Evolutionary conservation across 2,888 invertebrate genomes (phyloP), one percentile per base, ranked within the genome.

Genomic region (Agrotis ipsilon): DNA sequence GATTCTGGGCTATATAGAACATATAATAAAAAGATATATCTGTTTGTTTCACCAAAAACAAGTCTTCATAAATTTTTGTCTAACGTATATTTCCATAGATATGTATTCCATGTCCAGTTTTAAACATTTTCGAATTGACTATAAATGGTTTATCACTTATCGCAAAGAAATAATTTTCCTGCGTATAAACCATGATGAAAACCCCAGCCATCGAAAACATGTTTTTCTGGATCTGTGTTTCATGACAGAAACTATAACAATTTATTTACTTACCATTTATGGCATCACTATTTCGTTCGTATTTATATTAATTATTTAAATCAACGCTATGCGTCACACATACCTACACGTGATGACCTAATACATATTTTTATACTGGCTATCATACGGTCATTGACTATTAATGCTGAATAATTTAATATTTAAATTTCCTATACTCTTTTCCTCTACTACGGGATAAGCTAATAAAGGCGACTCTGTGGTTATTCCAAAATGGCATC

Each of bases 351-450:
- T 24, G 57, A 72, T 75, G 72, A 72, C 52, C 65, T 62, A 66
- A 72, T 54, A 63, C 49, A 49, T 78, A 63, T 63, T 54, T 75
- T 66, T 51, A 9, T 27, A 72, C 27, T 55, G 49, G 39, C 54
- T 46, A 69, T 77, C 21, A 67, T 76, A 62, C 80, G 76, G 66
- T 60, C 65, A 67, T 68, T 81, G 60, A 70, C 71, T 65, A 76
- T 72, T 64, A 65, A 78, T 78, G 51, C 19, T 55, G 57, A 59
- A 68, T 78, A 59, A 72, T 66, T 62, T 54, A 54, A 62, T 59
- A 67, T 59, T 67, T 14, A 64, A 71, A 48, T 70, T 1, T 61
- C 16, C 16, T 55, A 32, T 62, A 58, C 27, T 54, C 24, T 60
- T 19, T 62, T 54, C 62, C 70, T 70, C 18, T 18, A 46, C 18